Percentiles rank a stretch among this genome's conserved stretches.
These are phyloP conservation scores for Thalassaphorura encarpata DNA, from an alignment of 1,140 invertebrate species.

Conservation along the genomic window DNA sequence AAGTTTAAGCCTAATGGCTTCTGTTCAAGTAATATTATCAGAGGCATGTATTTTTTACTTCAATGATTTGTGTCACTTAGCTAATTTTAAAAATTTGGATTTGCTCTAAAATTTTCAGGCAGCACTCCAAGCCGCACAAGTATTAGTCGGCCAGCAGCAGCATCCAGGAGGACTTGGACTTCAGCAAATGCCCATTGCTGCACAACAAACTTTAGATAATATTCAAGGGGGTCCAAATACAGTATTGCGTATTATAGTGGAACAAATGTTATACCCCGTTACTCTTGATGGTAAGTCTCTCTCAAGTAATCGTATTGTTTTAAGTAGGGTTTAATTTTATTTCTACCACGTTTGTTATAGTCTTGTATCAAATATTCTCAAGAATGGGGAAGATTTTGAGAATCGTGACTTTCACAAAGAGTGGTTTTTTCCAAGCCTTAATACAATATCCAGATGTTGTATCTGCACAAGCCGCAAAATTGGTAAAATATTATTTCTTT, in stretches of 20 bases:
- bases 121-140: conserved; percentile 44
- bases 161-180: too few relatives aligned
- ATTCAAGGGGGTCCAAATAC: conserved; percentile 82
- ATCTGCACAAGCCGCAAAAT: conserved; percentile 90
- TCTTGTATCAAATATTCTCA: conserved; percentile 90
- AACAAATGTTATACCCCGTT: conserved; percentile 97
- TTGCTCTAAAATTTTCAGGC: too few relatives aligned
- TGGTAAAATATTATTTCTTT: conserved; percentile 49
- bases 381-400: conserved; percentile 95
- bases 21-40: too few relatives aligned
- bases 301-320: too few relatives aligned
- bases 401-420: conserved; percentile 99
- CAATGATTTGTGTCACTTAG: too few relatives aligned
- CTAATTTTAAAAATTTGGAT: too few relatives aligned
- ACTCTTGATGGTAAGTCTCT: conserved; percentile 94
- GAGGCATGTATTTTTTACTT: too few relatives aligned
- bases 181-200: too few relatives aligned
- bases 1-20: too few relatives aligned
- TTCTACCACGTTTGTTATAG: too few relatives aligned
- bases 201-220: too few relatives aligned
- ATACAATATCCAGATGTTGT: conserved; percentile 96
- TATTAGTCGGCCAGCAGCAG: background rate
- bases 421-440: conserved; percentile 97
- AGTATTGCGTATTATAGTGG: conserved; percentile 88
- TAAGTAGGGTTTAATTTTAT: too few relatives aligned